Conservation (phyloP, 2,797 vertebrate species). For the Catamblyrhynchus diadema region DNA sequence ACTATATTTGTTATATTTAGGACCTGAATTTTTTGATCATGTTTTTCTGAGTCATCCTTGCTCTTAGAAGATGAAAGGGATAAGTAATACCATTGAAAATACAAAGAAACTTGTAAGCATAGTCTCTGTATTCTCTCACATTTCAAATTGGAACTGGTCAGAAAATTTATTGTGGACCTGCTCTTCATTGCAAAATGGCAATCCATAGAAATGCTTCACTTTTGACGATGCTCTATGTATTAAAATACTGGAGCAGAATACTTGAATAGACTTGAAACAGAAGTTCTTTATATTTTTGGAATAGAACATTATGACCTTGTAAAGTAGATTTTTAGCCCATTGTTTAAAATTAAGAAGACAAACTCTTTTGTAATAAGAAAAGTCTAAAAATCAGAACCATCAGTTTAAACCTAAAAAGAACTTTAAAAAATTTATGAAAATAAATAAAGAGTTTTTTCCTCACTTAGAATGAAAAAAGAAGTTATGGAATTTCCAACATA, state of each 20-base stretch:
- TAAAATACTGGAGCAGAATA: background rate
- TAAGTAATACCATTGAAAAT: background rate
- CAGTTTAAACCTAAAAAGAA: background rate
- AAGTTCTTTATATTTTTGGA: background rate
- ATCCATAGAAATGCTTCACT: background rate
- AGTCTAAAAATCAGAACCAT: background rate
- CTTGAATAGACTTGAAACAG: slow-evolving; percentile 7
- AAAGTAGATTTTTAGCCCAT: background rate
- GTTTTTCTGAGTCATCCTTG: slow-evolving; percentile 14
- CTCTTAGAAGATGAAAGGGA: background rate
- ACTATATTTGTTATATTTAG: background rate
- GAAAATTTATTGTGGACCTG: background rate
- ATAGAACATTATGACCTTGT: background rate
- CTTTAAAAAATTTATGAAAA: background rate
- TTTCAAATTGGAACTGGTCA: background rate
- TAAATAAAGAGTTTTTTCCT: background rate
- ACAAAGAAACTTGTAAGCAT: slow-evolving; percentile 5
- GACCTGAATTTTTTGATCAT: background rate
- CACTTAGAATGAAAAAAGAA: background rate
- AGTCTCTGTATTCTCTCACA: background rate
- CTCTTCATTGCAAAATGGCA: background rate
- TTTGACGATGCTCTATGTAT: background rate
- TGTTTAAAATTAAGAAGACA: slow-evolving; percentile 11
- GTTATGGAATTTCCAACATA: background rate
- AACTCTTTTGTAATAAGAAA: background rate